Evolutionary conservation across 2,888 invertebrate species (phyloP).

Genomic region (Trissolcus brochymenae): DNA sequence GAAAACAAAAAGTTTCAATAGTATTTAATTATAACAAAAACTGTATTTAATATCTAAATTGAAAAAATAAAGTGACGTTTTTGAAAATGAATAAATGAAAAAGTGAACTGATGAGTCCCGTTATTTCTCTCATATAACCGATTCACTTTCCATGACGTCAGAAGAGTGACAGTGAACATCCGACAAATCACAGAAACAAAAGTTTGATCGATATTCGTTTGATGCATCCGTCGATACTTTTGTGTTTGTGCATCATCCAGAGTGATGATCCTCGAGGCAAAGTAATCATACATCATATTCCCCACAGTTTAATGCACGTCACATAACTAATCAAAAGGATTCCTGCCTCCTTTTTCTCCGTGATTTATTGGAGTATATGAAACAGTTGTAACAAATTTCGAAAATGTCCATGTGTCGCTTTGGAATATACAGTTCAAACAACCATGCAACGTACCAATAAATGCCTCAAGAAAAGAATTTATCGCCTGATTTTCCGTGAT

Average conservation of each 20-base stretch:
- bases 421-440: constrained; percentile 42
- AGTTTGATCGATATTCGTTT: constrained; percentile 46
- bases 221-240: constrained; percentile 36
- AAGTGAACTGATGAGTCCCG: constrained; percentile 23
- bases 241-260: constrained; percentile 36
- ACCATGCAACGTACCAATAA: constrained; percentile 34
- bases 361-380: constrained; percentile 46
- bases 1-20: background rate
- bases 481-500: constrained; percentile 35
- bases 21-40: constrained; percentile 16
- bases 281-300: constrained; percentile 56
- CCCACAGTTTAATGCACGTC: constrained; percentile 47
- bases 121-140: constrained; percentile 21
- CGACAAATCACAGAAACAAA: constrained; percentile 51
- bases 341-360: constrained; percentile 38
- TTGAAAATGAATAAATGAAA: constrained; percentile 1
- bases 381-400: constrained; percentile 21
- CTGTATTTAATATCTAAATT: constrained; percentile 2
- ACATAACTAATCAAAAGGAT: constrained; percentile 57
- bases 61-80: background rate
- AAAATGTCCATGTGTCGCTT: constrained; percentile 38
- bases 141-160: constrained; percentile 38
- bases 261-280: constrained; percentile 46
- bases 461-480: constrained; percentile 34
- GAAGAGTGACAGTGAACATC: constrained; percentile 42